Percentiles rank a stretch among this genome's conserved stretches.
phyloP scores from a whole-genome alignment of 2,113 vertebrate genomes.

The Nasalis larvatus region DNA sequence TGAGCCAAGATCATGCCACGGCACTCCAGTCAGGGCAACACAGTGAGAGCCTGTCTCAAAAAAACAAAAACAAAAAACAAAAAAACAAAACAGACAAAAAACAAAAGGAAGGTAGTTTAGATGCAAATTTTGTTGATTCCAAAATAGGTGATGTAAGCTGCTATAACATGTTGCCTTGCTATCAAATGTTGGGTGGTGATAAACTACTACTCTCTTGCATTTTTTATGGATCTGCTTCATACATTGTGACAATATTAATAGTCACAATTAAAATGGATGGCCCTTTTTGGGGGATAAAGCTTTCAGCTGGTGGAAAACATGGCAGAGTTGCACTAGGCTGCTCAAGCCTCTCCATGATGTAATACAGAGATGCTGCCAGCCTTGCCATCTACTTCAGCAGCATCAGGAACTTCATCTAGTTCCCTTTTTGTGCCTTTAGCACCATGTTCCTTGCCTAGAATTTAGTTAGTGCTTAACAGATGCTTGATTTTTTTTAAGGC shows the following conservation, averaged over 20 bases:
- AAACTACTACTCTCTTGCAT: background rate
- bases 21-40: too few species aligned
- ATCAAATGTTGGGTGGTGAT: background rate
- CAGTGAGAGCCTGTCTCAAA: too few species aligned
- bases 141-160: background rate
- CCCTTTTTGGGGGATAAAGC: background rate
- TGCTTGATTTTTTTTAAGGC: background rate
- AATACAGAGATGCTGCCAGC: background rate
- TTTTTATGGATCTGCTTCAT: background rate
- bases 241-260: background rate
- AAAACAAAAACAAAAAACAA: too few species aligned
- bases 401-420: background rate
- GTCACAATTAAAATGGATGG: background rate
- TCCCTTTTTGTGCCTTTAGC: background rate
- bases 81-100: too few species aligned
- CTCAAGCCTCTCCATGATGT: background rate
- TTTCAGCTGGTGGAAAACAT: background rate
- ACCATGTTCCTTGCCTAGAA: background rate
- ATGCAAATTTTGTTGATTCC: background rate
- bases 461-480: background rate
- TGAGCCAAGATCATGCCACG: too few species aligned
- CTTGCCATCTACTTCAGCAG: background rate
- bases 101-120: background rate
- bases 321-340: background rate
- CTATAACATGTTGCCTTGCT: background rate